Evolutionary conservation across 2,113 vertebrate species (phyloP), one percentile per base, ranked within the genome.

Genomic region (Argyrosomus japonicus): DNA sequence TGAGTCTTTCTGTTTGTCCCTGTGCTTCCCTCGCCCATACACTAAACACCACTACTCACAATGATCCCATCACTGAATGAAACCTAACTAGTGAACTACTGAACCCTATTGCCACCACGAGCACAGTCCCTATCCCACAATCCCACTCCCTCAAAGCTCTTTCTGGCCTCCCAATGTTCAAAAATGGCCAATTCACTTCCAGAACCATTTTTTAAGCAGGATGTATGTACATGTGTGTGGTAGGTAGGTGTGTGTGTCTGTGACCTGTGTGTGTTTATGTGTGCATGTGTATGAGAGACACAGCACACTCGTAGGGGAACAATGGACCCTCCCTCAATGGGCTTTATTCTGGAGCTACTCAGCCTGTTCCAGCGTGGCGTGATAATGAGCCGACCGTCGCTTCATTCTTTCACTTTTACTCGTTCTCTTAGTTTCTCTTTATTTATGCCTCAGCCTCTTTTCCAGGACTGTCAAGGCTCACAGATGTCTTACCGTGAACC

Each of bases 331-430:
- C 47, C 77, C 77, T 93, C 89, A 94, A 94, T 93, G 87, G 90
- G 82, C 79, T 92, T 92, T 87, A 89, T 95, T 95, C 94, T 92
- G 86, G 94, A 90, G 89, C 86, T 77, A 87, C 89, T 90, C 84
- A 74, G 90, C 75, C 82, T 88, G 84, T 94, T 95, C 91, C 87
- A 92, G 87, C 6, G 61, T 73, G 58, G 67, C n/a, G 75, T 85
- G 81, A 87, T 75, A 82, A 90, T 89, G 80, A 88, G 76, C 54
- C 65, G 12, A 51, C 65, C 65, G 61, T 82, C 68, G 77, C 69
- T 86, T 89, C 68, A 84, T 77, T 72, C 67, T 82, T 64, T 77
- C 62, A 76, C 47, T 88, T 75, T 75, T 57, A 72, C 19, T 77
- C 4, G 3, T 83, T 83, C 85, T 84, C 60, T 75, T 78, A 63